phyloP scores from a whole-genome alignment of 2,888 invertebrate species.

The Mesoligia furuncula region DNA sequence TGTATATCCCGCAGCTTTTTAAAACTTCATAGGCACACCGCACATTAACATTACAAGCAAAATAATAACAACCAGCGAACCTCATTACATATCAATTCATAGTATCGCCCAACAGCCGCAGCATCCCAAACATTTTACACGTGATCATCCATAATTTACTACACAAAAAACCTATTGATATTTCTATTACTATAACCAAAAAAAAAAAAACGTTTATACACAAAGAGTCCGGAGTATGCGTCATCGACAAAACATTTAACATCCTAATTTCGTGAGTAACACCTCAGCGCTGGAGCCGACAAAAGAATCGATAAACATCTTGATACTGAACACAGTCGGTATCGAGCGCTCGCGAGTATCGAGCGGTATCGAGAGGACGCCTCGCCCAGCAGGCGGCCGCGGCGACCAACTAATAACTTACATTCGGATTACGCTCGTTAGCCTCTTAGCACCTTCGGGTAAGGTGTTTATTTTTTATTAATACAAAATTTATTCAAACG shows the following conservation, averaged over 20 bases:
- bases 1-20: conserved; percentile 18
- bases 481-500: conserved; percentile 88
- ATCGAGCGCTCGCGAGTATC: conserved; percentile 18
- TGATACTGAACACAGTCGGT: conserved; percentile 77
- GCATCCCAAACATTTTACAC: conserved; percentile 74
- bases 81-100: conserved; percentile 60
- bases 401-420: conserved; percentile 87
- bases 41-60: conserved; percentile 56
- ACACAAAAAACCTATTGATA: conserved; percentile 83
- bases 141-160: conserved; percentile 77
- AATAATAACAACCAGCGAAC: conserved; percentile 40
- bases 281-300: conserved; percentile 88
- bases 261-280: conserved; percentile 89
- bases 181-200: conserved; percentile 82
- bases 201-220: conserved; percentile 65
- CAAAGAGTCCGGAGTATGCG: conserved; percentile 84
- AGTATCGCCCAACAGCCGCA: conserved; percentile 42
- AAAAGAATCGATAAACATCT: conserved; percentile 88
- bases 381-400: conserved; percentile 83
- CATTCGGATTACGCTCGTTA: conserved; percentile 90
- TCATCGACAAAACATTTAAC: conserved; percentile 89
- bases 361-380: conserved; percentile 76
- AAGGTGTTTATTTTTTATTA: conserved; percentile 88
- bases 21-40: conserved; percentile 20
- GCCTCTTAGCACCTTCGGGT: conserved; percentile 90